Evolutionary conservation across 2,797 vertebrate species (phyloP).

Genomic region (Craterocephalus amniculus): DNA sequence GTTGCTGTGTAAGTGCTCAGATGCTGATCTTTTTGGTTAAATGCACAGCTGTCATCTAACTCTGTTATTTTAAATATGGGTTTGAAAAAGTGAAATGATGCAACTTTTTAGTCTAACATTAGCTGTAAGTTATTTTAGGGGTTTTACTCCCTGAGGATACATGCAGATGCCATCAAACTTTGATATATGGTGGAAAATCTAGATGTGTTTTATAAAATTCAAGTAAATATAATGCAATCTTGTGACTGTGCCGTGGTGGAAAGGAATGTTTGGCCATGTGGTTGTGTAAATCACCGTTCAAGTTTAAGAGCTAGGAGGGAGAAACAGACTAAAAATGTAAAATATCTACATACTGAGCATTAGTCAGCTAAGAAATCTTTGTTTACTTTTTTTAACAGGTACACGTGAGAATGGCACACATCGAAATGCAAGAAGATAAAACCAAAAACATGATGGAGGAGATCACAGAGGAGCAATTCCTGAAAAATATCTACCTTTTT

Average conservation of each 20-base stretch:
- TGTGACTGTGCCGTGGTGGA: background rate
- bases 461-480: slow-evolving; percentile 75
- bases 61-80: background rate
- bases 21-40: background rate
- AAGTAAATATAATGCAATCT: slow-evolving; percentile 25
- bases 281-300: background rate
- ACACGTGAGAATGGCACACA: slow-evolving; percentile 52
- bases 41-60: background rate
- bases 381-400: slow-evolving; percentile 28
- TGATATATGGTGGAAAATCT: slow-evolving; percentile 19
- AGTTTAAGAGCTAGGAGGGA: background rate
- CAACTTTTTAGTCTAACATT: background rate
- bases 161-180: slow-evolving; percentile 16
- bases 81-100: slow-evolving; percentile 24
- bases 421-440: slow-evolving; percentile 37
- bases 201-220: slow-evolving; percentile 35
- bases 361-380: background rate
- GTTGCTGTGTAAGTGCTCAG: background rate
- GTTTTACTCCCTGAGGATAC: background rate
- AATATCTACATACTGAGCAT: background rate
- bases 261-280: no score
- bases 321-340: background rate
- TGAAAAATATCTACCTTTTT: slow-evolving; percentile 80
- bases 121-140: slow-evolving; percentile 24
- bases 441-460: slow-evolving; percentile 37